These are phyloP conservation scores for Strigops habroptila DNA, from an alignment of 2,113 vertebrate species.

Conservation along the genomic window DNA sequence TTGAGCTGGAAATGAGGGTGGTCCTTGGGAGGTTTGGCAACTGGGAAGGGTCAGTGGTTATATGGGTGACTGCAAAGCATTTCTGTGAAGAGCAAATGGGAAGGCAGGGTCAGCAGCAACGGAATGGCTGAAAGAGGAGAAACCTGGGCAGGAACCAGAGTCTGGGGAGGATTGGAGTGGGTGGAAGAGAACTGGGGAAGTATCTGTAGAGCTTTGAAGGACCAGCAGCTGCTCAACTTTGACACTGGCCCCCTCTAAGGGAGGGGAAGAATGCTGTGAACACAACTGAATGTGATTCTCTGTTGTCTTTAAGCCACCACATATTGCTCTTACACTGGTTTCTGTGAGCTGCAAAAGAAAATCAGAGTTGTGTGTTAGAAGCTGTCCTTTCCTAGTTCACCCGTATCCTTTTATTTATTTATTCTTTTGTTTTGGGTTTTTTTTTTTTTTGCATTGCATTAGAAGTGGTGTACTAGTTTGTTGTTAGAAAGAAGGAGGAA, in stretches of 20 bases:
- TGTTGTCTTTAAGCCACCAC: neutral
- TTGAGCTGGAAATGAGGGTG: neutral
- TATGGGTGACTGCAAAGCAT: rapidly evolving
- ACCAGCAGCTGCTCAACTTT: neutral
- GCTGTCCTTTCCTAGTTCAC: neutral
- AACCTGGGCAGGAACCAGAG: neutral
- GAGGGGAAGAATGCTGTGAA: neutral
- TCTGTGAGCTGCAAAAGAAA: neutral
- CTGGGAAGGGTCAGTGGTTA: neutral
- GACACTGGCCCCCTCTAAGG: rapidly evolving
- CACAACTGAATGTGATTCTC: neutral
- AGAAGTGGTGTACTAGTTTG: rapidly evolving
- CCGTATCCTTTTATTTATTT: neutral
- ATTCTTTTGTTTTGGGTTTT: no score
- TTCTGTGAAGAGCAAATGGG: no score
- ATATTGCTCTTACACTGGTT: neutral
- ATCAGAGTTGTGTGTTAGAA: rapidly evolving
- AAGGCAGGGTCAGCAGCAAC: neutral
- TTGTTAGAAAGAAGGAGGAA: neutral
- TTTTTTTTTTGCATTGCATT: no score
- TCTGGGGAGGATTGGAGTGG: neutral
- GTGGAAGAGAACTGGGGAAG: neutral
- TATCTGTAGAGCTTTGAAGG: neutral
- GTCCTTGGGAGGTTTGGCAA: neutral
- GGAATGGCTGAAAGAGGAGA: neutral